Conservation (phyloP, 2,888 invertebrate species). For the Unio pictorum region DNA sequence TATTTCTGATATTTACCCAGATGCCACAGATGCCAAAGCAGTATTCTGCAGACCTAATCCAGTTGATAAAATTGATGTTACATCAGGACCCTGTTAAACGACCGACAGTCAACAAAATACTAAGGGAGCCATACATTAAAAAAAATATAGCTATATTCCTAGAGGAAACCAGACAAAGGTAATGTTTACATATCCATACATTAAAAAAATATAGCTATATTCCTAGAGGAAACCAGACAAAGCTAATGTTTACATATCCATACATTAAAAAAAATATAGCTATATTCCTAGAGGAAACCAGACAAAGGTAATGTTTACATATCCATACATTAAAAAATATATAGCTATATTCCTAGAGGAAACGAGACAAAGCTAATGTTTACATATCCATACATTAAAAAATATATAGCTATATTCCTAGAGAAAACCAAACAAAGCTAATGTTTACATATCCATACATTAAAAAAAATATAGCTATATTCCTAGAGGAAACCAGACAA, state of each 20-base stretch:
- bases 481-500: slow-evolving; percentile 70
- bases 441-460: slow-evolving; percentile 58
- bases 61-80: slow-evolving; percentile 70
- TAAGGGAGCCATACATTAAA: slow-evolving; percentile 71
- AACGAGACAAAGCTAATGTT: slow-evolving; percentile 62
- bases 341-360: slow-evolving; percentile 71
- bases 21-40: slow-evolving; percentile 71
- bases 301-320: no score
- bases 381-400: slow-evolving; percentile 66
- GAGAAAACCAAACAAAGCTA: slow-evolving; percentile 69
- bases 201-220: no score
- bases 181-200: neutral
- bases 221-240: no score
- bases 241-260: no score
- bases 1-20: slow-evolving; percentile 38
- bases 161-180: slow-evolving; percentile 69
- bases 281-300: no score
- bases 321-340: slow-evolving; percentile 34
- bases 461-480: slow-evolving; percentile 71
- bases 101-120: slow-evolving; percentile 70
- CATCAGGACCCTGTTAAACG: slow-evolving; percentile 70
- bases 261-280: no score
- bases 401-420: slow-evolving; percentile 71
- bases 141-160: slow-evolving; percentile 71
- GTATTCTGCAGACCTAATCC: slow-evolving; percentile 68